These are phyloP conservation scores for Burhinus oedicnemus DNA, from an alignment of 2,113 vertebrate species.

Conservation along the genomic window DNA sequence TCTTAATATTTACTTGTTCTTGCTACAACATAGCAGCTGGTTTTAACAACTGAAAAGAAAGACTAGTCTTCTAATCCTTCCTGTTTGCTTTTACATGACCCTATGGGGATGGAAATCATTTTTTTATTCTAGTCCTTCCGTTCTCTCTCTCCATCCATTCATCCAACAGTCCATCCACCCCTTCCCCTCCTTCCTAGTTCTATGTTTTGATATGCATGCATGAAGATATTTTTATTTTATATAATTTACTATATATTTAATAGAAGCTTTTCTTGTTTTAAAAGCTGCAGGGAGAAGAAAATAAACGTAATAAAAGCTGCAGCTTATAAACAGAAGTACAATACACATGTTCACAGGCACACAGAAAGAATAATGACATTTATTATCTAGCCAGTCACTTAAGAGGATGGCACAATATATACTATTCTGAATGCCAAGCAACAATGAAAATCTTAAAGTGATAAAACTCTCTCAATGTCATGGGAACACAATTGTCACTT, in stretches of 20 bases:
- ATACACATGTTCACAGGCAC: slow-evolving; percentile 24
- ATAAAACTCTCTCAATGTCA: slow-evolving; percentile 51
- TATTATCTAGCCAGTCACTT: slow-evolving; percentile 33
- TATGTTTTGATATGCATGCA: slow-evolving; percentile 62
- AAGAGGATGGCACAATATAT: slow-evolving; percentile 11
- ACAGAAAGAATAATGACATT: slow-evolving; percentile 57
- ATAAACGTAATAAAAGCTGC: slow-evolving; percentile 53
- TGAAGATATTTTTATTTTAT: slow-evolving; percentile 23
- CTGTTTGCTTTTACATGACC: slow-evolving; percentile 58
- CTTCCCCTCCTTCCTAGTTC: slow-evolving; percentile 43
- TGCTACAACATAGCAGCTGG: neutral
- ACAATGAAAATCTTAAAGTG: slow-evolving; percentile 62
- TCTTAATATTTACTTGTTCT: slow-evolving; percentile 21
- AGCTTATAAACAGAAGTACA: slow-evolving; percentile 48
- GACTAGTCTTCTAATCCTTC: slow-evolving; percentile 42
- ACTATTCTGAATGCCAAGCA: slow-evolving; percentile 55
- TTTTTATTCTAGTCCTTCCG: slow-evolving; percentile 52
- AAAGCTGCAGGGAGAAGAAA: slow-evolving; percentile 65
- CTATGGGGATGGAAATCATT: slow-evolving; percentile 52
- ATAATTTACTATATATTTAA: slow-evolving; percentile 24
- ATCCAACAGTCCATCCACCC: neutral
- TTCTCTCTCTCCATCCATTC: slow-evolving; percentile 37
- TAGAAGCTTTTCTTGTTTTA: slow-evolving; percentile 30
- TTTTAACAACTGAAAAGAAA: slow-evolving; percentile 49
- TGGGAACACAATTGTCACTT: slow-evolving; percentile 58